Base-by-base conservation (phyloP, 2,888 invertebrate genomes). In the Drosophila pegasa region DNA sequence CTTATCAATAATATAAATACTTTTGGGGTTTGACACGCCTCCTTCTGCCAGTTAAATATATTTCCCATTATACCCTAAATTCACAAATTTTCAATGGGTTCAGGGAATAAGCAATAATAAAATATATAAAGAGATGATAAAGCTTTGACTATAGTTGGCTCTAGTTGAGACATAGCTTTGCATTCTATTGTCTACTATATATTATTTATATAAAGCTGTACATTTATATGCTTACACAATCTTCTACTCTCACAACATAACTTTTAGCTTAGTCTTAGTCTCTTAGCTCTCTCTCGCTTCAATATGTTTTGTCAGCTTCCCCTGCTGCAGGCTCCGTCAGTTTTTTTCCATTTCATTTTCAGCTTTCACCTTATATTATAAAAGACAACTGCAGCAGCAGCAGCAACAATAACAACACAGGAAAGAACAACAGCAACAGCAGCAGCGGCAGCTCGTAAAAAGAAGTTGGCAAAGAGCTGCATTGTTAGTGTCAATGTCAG, bases 401-500 rank as follows among this genome's bases (percentile, higher is more conserved):
- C 45, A 41, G 6, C 1, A 18, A 38, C 12, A 40, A 40, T 14
- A 40, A 3, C 12, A 71, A 62, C 54, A 64, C n/a, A n/a, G n/a
- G n/a, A n/a, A n/a, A 57, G 47, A 56, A 33, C 38, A 55, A 40
- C 31, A 14, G 14, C 18, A 18, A 7, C n/a, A 25, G 9, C 43
- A 9, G n/a, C 43, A 25, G 12, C 47, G 20, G 10, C 45, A 45
- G 45, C 27, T 67, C 61, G 70, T 77, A 66, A 63, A 71, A 71
- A 64, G 56, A 71, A 68, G 67, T 78, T 78, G 70, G 71, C 31
- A 67, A 45, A 77, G 10, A n/a, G 64, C 68, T 71, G 82, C 81
- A 77, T 56, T 72, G 78, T 73, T 71, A 71, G 76, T 80, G 78
- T 71, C 87, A 80, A 57, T 80, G 71, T 59, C 78, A 78, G 75